These are phyloP conservation scores for Calephelis nemesis DNA, from an alignment of 1,140 invertebrate genomes.

Conservation along the genomic window DNA sequence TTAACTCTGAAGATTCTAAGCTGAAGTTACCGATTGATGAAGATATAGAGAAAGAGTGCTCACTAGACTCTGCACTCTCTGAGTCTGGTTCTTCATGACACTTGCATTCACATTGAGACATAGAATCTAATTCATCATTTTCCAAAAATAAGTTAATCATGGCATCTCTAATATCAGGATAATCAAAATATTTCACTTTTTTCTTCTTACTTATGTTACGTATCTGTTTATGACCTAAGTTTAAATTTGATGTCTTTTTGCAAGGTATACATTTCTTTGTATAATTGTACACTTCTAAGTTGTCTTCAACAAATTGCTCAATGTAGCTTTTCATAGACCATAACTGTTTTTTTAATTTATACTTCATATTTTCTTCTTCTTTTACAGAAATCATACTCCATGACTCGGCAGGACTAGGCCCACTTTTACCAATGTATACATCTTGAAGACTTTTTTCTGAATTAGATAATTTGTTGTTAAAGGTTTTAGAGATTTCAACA, in stretches of 20 bases:
- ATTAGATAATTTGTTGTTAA: constrained; percentile 26
- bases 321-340: constrained; percentile 52
- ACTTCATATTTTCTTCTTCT: constrained; percentile 48
- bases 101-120: constrained; percentile 46
- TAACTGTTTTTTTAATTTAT: constrained; percentile 55
- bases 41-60: constrained; percentile 47
- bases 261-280: constrained; percentile 27
- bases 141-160: constrained; percentile 55
- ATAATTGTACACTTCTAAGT: constrained; percentile 40
- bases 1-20: constrained; percentile 56
- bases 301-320: constrained; percentile 48
- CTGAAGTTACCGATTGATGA: constrained; percentile 70
- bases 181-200: constrained; percentile 62
- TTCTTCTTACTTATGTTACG: constrained; percentile 51
- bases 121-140: constrained; percentile 37
- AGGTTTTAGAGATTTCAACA: constrained; percentile 63
- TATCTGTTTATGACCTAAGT: constrained; percentile 15
- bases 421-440: constrained; percentile 23
- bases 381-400: constrained; percentile 64
- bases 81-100: constrained; percentile 45
- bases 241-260: constrained; percentile 24
- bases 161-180: constrained; percentile 60
- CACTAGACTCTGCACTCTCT: constrained; percentile 42
- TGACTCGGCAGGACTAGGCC: constrained; percentile 42
- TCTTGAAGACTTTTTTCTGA: constrained; percentile 4